A percentile compares a stretch with the other conserved stretches of the same genome.
phyloP scores from a whole-genome alignment of 2,797 vertebrate genomes.

The Trichosurus vulpecula region DNA sequence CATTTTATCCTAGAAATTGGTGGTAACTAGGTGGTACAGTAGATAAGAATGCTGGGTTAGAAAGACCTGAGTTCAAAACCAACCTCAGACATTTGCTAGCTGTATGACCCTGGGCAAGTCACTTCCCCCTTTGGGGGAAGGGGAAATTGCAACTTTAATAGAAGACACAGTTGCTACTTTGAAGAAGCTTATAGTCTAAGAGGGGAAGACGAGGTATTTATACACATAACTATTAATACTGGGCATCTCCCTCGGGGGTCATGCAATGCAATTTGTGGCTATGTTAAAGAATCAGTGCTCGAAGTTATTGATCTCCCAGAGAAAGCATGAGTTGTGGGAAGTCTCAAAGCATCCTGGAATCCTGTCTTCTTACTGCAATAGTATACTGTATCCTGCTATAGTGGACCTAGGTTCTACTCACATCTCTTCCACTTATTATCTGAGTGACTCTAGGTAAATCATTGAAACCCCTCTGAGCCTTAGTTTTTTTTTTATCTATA shows the following conservation, averaged over 20 bases:
- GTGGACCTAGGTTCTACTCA: not conserved
- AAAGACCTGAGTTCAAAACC: no score
- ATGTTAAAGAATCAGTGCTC: not conserved
- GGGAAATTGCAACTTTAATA: not conserved
- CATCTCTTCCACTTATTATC: not conserved
- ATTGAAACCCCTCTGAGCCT: not conserved
- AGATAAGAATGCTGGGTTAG: no score
- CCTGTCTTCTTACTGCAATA: not conserved
- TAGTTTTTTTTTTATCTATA: not conserved
- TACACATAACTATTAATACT: not conserved
- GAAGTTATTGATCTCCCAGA: not conserved
- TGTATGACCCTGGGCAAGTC: no score
- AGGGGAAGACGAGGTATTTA: not conserved
- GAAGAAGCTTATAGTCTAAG: not conserved
- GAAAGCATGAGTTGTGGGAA: not conserved
- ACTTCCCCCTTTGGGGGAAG: not conserved
- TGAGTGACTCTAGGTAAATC: not conserved
- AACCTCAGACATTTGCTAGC: no score
- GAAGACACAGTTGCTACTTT: not conserved
- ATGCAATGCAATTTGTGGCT: not conserved
- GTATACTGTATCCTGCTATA: not conserved
- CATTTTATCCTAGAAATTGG: no score
- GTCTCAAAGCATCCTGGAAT: not conserved
- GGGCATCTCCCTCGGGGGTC: not conserved
- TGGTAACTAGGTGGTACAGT: no score